Base-by-base conservation (phyloP, 2,888 invertebrate species). In the Temnothorax rugatulus region DNA sequence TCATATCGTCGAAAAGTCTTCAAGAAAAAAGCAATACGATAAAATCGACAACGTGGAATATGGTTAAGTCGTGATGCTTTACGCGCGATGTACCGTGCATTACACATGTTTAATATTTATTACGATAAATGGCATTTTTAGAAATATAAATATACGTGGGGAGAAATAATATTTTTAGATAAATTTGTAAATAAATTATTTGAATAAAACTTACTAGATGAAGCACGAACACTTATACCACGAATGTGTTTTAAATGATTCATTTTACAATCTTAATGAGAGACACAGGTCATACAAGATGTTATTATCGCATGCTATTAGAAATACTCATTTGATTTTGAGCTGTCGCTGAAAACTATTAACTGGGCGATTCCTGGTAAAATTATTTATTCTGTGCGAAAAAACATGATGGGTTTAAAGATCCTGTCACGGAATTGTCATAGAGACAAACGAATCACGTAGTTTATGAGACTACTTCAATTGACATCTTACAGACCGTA, bases 241-340 rank as follows among this genome's bases (percentile, higher is more conserved):
- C 91, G 52, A 13, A 93, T 87, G 3, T 89, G 84, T 74, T 91
- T 92, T n/a, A 93, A 76, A n/a, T 84, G 91, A 79, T 92, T 91
- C 93, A 93, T 93, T 71, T 54, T 86, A 66, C 18, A 34, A 61
- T 76, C 15, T 34, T 61, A 54, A 57, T 25, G 8, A 50, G 5
- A 38, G 18, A 29, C 13, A 21, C 50, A 0, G 7, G 2, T 64
- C 1, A 8, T 8, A 21, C 41, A 41, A 34, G 4, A 61, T 29
- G 29, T 29, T 29, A 29, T 4, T 29, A 34, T 25, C 21, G 4
- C 15, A 57, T 1, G 41, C 21, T 63, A 66, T 29, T 63, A 77
- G 7, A 21, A 50, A n/a, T 21, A 87, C 85, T 81, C 71, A 1
- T 64, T 54, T 2, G 74, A 88, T 88, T 88, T 88, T 81, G 88